A percentile compares a stretch with the other conserved stretches of the same genome.
Evolutionary conservation across 2,797 vertebrate genomes (phyloP).

Genomic region (Hafferia zeledoni): DNA sequence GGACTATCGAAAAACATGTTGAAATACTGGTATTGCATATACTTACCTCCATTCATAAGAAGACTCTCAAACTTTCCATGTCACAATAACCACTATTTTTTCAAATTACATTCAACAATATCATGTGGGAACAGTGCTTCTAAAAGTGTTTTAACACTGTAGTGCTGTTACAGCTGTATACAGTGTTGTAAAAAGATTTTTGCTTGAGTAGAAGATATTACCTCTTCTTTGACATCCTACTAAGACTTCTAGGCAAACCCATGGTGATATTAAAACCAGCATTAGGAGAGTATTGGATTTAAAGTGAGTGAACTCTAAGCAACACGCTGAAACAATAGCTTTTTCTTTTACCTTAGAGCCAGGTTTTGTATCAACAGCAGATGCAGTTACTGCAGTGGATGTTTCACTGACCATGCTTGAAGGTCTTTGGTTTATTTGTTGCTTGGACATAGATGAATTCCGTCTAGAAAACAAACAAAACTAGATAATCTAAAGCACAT

Average conservation of each 20-base stretch:
- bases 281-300: background rate
- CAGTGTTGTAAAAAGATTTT: background rate
- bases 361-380: conserved; percentile 82
- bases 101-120: background rate
- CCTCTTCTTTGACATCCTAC: background rate
- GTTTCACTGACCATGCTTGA: conserved; percentile 93
- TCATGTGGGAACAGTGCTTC: background rate
- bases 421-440: conserved; percentile 86
- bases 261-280: background rate
- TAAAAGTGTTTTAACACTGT: background rate
- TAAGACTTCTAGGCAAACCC: background rate
- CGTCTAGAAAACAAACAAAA: conserved; percentile 76
- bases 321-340: background rate
- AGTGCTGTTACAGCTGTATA: background rate
- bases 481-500: background rate
- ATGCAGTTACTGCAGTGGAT: conserved; percentile 84
- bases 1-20: background rate
- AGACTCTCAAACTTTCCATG: background rate
- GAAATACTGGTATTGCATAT: background rate
- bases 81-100: background rate
- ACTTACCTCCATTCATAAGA: background rate
- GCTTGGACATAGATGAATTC: conserved; percentile 90
- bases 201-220: background rate
- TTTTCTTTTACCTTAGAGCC: conserved; percentile 86
- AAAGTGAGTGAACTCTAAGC: background rate